Evolutionary conservation across 2,888 invertebrate species (phyloP), one percentile per base, ranked within the genome.

Genomic region (Andricus curvator): DNA sequence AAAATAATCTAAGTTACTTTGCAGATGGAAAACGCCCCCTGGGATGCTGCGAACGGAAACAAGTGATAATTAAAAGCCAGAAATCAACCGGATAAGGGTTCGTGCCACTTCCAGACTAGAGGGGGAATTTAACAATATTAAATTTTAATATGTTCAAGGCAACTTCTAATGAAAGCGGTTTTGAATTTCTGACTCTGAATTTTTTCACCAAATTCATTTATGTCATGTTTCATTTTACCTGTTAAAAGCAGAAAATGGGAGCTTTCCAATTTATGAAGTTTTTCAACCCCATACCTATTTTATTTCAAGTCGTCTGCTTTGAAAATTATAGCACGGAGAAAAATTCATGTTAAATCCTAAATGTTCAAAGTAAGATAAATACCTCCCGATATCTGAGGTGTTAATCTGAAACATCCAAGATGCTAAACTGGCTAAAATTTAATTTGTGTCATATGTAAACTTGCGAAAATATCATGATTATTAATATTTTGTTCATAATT

Each of bases 1-100:
- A 74, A 70, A 51, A 56, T 74, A 74, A 74, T 74, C 56, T 74
- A 51, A 74, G 74, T 74, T 74, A 74, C 56, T 67, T n/a, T n/a
- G 37, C 37, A 67, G 41, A 67, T 67, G 66, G 66, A 67, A 67
- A 67, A 67, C 33, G 33, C 74, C 74, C 74, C 33, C 11, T 4
- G 74, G 56, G 56, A 51, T 33, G 51, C 51, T 74, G 74, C n/a
- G 56, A 56, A 74, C 74, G 74, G 74, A 56, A 74, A 74, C 74
- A 74, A 74, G 56, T 74, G 33, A 74, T 74, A 56, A 74, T 74
- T 74, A 74, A 74, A 56, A 74, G 74, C 56, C 74, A 74, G 56
- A 74, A 74, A 74, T 74, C 15, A 74, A 74, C 56, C 56, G 56
- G 56, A 56, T 74, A 74, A 74, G 74, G 56, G 20, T 20, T 17